phyloP scores from a whole-genome alignment of 92 coral and sea anemone genomes.

The Siderastrea radians region DNA sequence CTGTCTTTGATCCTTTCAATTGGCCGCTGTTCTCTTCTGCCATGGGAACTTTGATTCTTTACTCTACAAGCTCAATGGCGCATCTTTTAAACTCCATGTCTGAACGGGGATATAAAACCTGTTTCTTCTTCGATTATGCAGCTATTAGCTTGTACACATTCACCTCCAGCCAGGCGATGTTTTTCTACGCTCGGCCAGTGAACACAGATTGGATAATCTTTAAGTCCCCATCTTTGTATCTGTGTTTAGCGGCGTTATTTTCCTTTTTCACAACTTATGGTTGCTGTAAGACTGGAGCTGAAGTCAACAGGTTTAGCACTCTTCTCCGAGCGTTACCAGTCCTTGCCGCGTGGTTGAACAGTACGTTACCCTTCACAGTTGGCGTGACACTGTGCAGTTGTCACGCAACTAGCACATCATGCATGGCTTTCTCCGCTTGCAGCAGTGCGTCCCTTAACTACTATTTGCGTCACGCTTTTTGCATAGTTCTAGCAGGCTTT shows the following conservation, averaged over 20 bases:
- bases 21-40: slow-evolving; percentile 67
- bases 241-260: slow-evolving; percentile 43
- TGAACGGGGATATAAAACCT: slow-evolving; percentile 46
- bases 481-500: slow-evolving; percentile 47
- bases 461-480: slow-evolving; percentile 58
- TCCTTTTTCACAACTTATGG: slow-evolving; percentile 54
- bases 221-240: slow-evolving; percentile 48
- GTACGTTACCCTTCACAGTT: slow-evolving; percentile 50
- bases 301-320: slow-evolving; percentile 51
- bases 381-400: slow-evolving; percentile 55
- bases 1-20: slow-evolving; percentile 52
- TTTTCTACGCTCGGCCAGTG: slow-evolving; percentile 64
- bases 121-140: slow-evolving; percentile 75
- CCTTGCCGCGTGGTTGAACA: slow-evolving; percentile 48
- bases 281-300: slow-evolving; percentile 66
- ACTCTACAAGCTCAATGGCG: slow-evolving; percentile 62
- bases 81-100: slow-evolving; percentile 73
- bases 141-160: slow-evolving; percentile 64
- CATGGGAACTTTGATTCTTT: slow-evolving; percentile 52
- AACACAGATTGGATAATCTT: slow-evolving; percentile 41
- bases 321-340: slow-evolving; percentile 47
- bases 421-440: slow-evolving; percentile 46
- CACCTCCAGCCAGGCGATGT: slow-evolving; percentile 63
- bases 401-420: slow-evolving; percentile 14
- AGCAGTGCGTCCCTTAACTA: slow-evolving; percentile 26